Percentiles rank a stretch among this genome's conserved stretches.
Conservation (phyloP, 23 tunicate genomes). For the Styela plicata region DNA sequence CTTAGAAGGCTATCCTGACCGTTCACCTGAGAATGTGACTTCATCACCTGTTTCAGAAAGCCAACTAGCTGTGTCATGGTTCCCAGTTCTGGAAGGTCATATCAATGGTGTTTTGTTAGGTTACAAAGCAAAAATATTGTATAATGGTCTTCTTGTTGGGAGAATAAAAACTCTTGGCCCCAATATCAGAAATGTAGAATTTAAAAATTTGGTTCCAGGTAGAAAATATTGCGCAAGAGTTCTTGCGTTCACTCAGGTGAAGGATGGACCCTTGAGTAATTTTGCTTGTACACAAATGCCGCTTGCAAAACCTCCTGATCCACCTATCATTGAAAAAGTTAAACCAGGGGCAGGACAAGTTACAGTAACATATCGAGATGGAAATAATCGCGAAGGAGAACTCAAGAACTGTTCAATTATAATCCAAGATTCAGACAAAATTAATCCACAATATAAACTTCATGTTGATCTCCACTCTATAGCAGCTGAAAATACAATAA, state of each 20-base stretch:
- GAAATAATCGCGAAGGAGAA: background rate
- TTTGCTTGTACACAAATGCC: background rate
- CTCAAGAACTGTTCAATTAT: background rate
- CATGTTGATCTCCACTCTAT: background rate
- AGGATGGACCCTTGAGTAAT: background rate
- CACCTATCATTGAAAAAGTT: slow-evolving; percentile 4
- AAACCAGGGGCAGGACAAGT: background rate
- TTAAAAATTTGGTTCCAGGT: background rate
- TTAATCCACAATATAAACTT: background rate
- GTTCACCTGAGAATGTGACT: background rate
- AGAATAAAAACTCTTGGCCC: background rate
- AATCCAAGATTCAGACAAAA: background rate
- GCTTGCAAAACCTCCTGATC: too few species aligned
- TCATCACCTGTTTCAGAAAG: background rate
- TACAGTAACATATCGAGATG: background rate
- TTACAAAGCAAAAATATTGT: background rate
- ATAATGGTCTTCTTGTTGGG: background rate
- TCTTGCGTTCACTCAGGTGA: background rate
- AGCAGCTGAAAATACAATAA: background rate
- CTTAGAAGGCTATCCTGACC: slow-evolving; percentile 4
- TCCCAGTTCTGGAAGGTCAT: background rate
- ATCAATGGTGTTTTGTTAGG: background rate
- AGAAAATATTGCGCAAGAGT: background rate
- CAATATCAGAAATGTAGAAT: too few species aligned
- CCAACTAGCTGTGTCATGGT: background rate